Conservation (phyloP, 2,797 vertebrate species). For the Nothura maculosa region DNA sequence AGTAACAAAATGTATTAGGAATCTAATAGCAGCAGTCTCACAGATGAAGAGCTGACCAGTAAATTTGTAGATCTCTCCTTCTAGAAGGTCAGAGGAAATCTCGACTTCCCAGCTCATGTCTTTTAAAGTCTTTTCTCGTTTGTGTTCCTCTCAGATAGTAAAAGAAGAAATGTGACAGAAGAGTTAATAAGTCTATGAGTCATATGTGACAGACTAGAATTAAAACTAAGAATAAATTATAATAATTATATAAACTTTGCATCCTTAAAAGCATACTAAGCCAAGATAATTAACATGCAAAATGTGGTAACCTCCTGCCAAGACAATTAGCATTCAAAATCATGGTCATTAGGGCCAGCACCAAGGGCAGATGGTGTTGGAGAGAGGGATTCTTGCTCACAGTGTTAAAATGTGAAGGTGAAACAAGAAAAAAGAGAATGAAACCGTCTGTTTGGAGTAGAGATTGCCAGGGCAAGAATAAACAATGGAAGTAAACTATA, state of each 20-base stretch:
- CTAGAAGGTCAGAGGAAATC: not conserved
- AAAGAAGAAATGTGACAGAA: conserved; percentile 40
- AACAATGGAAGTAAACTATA: not conserved
- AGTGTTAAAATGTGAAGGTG: not conserved
- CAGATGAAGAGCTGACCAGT: not conserved
- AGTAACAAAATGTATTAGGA: not conserved
- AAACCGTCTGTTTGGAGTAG: not conserved
- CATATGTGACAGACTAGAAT: conserved; percentile 46
- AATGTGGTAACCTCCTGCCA: not conserved
- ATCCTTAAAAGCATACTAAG: conserved; percentile 17
- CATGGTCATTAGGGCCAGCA: conserved; percentile 25
- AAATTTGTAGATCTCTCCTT: not conserved
- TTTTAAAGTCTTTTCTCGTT: not conserved
- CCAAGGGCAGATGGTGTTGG: not conserved
- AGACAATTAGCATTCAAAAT: conserved; percentile 58
- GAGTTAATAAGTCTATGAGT: conserved; percentile 52
- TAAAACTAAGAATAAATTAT: conserved; percentile 64
- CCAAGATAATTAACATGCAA: conserved; percentile 51
- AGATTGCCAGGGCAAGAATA: not conserved
- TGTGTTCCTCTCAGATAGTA: not conserved
- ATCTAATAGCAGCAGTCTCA: not conserved
- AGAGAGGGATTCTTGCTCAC: not conserved
- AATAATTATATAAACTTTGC: conserved; percentile 54
- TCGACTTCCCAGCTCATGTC: not conserved
- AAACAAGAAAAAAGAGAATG: not conserved